These are phyloP conservation scores for Megalopta genalis DNA, from an alignment of 1,140 invertebrate genomes.

Conservation along the genomic window DNA sequence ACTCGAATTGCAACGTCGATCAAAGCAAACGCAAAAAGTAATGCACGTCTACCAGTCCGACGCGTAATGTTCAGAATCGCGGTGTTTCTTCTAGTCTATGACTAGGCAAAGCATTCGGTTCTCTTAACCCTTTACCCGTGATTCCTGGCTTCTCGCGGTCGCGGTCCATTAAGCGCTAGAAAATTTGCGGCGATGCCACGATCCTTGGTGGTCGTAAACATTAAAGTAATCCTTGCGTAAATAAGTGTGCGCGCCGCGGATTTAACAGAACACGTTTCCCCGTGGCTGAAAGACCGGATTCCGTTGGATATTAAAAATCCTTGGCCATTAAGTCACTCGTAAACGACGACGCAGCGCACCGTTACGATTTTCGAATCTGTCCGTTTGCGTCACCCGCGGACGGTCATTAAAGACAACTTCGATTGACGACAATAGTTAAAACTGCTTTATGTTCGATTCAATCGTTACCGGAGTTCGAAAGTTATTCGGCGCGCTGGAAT, in stretches of 20 bases:
- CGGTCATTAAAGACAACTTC: not conserved
- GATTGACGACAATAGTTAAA: not conserved
- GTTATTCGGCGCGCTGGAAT: not conserved
- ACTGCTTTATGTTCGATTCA: not conserved
- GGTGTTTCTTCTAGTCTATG: not conserved
- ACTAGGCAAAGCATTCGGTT: constrained; percentile 37
- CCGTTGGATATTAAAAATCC: constrained; percentile 53
- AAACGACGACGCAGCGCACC: constrained; percentile 28
- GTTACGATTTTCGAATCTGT: constrained; percentile 37
- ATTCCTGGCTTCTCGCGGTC: constrained; percentile 1
- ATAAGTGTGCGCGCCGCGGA: constrained; percentile 42
- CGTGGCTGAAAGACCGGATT: constrained; percentile 12
- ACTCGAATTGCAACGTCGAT: too few species aligned
- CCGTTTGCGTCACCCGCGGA: not conserved
- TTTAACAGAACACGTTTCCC: not conserved
- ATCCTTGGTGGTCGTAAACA: constrained; percentile 49
- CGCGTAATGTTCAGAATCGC: too few species aligned
- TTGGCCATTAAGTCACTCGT: constrained; percentile 48
- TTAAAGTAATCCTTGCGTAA: constrained; percentile 66
- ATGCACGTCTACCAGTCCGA: too few species aligned
- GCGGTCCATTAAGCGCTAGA: constrained; percentile 47
- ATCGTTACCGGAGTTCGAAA: not conserved
- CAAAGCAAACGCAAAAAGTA: too few species aligned
- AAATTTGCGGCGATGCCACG: constrained; percentile 37
- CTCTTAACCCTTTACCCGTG: constrained; percentile 36